phyloP scores from a whole-genome alignment of 2,888 invertebrate species.

The Sipha maydis region DNA sequence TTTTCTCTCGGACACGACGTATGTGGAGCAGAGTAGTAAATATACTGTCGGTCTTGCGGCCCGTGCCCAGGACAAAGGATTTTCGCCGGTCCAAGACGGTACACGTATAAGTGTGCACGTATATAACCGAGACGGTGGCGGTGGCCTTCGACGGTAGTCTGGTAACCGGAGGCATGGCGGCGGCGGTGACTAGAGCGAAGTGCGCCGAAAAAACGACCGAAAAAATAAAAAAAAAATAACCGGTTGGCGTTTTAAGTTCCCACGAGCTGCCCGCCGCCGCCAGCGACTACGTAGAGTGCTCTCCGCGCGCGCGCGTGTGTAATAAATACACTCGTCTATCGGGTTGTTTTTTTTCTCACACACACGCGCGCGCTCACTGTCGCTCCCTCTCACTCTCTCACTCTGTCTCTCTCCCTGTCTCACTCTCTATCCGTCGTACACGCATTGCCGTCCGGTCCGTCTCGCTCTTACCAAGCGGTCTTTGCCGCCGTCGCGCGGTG shows the following conservation, averaged over 20 bases:
- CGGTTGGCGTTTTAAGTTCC: constrained; percentile 61
- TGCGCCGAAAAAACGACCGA: constrained; percentile 46
- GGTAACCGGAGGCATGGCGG: constrained; percentile 52
- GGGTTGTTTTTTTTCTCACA: constrained; percentile 27
- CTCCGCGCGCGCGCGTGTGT: constrained; percentile 17
- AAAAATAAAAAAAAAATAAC: constrained; percentile 38
- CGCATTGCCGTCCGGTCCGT: too few relatives aligned
- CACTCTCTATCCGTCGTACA: too few relatives aligned
- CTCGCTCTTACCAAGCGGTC: background rate
- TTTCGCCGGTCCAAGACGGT: constrained; percentile 41
- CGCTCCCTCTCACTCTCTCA: too few relatives aligned
- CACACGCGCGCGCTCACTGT: too few relatives aligned
- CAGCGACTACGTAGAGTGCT: background rate
- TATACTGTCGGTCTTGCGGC: background rate
- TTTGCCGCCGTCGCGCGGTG: constrained; percentile 41
- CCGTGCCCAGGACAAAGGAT: constrained; percentile 36
- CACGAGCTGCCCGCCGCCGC: constrained; percentile 48
- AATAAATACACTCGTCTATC: constrained; percentile 53
- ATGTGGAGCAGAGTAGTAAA: constrained; percentile 18
- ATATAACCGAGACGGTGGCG: constrained; percentile 34
- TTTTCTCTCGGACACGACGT: background rate
- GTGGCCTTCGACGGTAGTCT: constrained; percentile 61
- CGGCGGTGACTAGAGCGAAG: constrained; percentile 36
- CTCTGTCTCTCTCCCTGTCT: too few relatives aligned
- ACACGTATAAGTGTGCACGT: background rate